Base-by-base conservation (phyloP, 2,113 vertebrate genomes). In the Forbesichthys papilliferus region DNA sequence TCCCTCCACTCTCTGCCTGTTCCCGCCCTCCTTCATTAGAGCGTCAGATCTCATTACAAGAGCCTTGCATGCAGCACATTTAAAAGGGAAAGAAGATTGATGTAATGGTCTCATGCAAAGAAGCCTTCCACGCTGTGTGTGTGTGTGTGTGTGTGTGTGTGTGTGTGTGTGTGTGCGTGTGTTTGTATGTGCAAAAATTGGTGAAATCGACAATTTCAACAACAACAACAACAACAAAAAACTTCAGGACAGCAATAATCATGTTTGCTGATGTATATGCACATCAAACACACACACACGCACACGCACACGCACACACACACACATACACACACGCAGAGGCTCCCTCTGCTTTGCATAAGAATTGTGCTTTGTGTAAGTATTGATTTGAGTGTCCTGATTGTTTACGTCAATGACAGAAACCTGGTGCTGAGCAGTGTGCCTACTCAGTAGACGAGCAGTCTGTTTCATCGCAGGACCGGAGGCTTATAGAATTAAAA, bases 41-140 rank as follows among this genome's bases (percentile, higher is more conserved):
- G 74, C 78, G 83, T 90, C 77, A 85, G 75, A 74, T 68, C 73
- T 84, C 70, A 85, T 91, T 90, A 88, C 74, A 81, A 66, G 80
- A 52, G 74, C 67, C 81, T 86, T 75, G 79, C 74, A 86, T 75
- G 79, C 74, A 80, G 69, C 69, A 64, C 69, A 82, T 80, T 89
- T 78, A 64, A 69, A 75, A 51, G 61, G 53, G 65, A 74, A 73
- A 80, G 71, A 54, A 73, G 79, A 85, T 79, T 72, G 77, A 57
- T 49, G 74, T 71, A 68, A 82, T 70, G 63, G 64, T 77, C 78
- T 87, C 80, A 83, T 80, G 77, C 69, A 85, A 89, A 87, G 65
- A 64, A 67, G 56, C 34, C 34, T 54, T 10, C 55, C 34, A 14
- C 49, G 3, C 10, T 55, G 33, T 33, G 64, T 12, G 47, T 64